These are phyloP conservation scores for Parasteatoda lunata DNA, from an alignment of 2,888 invertebrate genomes.

Conservation along the genomic window DNA sequence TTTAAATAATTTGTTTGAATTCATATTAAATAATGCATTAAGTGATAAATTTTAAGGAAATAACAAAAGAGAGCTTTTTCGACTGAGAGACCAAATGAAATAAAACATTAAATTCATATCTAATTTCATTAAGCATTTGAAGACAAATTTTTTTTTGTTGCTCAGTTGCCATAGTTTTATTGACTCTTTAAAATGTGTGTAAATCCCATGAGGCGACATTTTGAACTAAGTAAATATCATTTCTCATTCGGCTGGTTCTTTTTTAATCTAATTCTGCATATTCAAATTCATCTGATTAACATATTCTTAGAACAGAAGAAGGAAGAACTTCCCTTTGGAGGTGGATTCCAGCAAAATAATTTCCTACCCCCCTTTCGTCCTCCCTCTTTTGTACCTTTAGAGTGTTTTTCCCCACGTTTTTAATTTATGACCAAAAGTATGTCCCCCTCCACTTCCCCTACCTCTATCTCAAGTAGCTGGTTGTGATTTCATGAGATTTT, in stretches of 20 bases:
- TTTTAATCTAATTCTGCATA: slow-evolving; percentile 1
- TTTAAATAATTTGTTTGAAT: too few relatives aligned
- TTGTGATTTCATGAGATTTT: slow-evolving; percentile 38
- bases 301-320: slow-evolving; percentile 47
- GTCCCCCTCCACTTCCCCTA: background rate
- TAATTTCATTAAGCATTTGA: too few relatives aligned
- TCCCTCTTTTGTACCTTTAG: slow-evolving; percentile 1
- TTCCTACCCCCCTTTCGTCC: slow-evolving; percentile 18
- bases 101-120: too few relatives aligned
- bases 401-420: slow-evolving; percentile 30
- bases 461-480: slow-evolving; percentile 16
- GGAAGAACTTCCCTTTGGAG: slow-evolving; percentile 26
- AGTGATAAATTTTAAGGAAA: too few relatives aligned
- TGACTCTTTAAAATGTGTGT: too few relatives aligned
- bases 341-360: slow-evolving; percentile 41
- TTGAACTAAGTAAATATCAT: too few relatives aligned
- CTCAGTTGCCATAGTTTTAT: too few relatives aligned
- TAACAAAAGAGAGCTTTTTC: too few relatives aligned
- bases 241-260: background rate
- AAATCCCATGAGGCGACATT: too few relatives aligned
- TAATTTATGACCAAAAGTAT: slow-evolving; percentile 57
- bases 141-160: too few relatives aligned
- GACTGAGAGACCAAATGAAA: too few relatives aligned
- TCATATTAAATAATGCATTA: too few relatives aligned
- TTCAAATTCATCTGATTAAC: slow-evolving; percentile 41